A percentile compares a stretch with the other conserved stretches of the same genome.
phyloP scores from a whole-genome alignment of 53 echinoderm and acorn worm genomes.

The Mesocentrotus franciscanus region DNA sequence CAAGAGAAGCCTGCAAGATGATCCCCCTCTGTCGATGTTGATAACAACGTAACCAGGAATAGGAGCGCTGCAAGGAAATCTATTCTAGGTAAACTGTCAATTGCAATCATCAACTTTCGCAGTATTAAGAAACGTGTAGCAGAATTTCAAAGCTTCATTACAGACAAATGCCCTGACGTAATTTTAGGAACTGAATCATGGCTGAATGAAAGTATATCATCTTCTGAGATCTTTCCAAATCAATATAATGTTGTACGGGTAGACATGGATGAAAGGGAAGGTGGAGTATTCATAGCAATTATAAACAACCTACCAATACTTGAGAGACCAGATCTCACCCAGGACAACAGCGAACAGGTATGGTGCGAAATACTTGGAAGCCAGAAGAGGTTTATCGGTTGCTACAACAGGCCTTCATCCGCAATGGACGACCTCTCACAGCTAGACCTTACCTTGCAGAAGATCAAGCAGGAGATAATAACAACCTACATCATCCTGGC shows the following conservation, averaged over 20 bases:
- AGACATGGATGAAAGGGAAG: not conserved
- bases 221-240: constrained; percentile 23
- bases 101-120: constrained; percentile 20
- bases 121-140: constrained; percentile 33
- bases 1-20: not conserved
- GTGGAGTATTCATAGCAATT: constrained; percentile 9
- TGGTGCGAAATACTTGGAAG: constrained; percentile 12
- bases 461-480: constrained; percentile 60
- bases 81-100: not conserved
- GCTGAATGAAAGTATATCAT: constrained; percentile 19
- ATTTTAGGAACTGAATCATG: constrained; percentile 41
- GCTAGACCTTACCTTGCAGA: constrained; percentile 34
- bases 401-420: not conserved
- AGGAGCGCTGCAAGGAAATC: not conserved
- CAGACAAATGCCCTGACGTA: constrained; percentile 22
- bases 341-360: not conserved
- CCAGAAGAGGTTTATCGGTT: constrained; percentile 15
- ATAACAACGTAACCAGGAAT: not conserved
- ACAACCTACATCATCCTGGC: constrained; percentile 56
- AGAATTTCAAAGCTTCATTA: constrained; percentile 33
- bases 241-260: not conserved
- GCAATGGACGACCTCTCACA: not conserved
- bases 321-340: not conserved
- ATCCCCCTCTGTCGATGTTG: not conserved
- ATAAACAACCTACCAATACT: not conserved